phyloP scores from a whole-genome alignment of 2,113 vertebrate genomes.

The Macroglossus sobrinus region DNA sequence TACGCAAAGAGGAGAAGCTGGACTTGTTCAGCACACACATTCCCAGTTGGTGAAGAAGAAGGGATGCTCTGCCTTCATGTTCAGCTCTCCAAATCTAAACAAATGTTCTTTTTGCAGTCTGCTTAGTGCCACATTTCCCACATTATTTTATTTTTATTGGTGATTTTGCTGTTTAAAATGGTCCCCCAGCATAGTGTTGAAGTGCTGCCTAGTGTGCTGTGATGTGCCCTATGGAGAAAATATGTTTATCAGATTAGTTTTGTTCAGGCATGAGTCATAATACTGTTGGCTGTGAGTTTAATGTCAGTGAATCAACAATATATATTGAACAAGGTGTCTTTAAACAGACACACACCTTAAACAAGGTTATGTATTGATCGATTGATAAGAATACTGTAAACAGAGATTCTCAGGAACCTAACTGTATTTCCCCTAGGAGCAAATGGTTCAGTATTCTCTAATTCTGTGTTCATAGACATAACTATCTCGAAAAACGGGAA shows the following conservation, averaged over 20 bases:
- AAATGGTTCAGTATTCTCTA: not conserved
- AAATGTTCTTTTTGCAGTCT: not conserved
- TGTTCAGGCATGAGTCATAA: not conserved
- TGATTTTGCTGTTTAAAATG: not conserved
- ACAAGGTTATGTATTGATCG: not conserved
- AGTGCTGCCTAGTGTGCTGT: not conserved
- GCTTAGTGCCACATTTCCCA: fast-evolving
- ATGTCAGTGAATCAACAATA: not conserved
- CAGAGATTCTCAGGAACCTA: not conserved
- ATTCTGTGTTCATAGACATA: not conserved
- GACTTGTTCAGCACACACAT: fast-evolving
- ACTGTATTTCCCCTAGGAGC: not conserved
- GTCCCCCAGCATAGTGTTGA: fast-evolving
- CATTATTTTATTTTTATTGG: not conserved
- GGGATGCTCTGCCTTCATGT: too few relatives aligned
- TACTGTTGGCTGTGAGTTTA: not conserved
- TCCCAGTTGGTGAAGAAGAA: not conserved
- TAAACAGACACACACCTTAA: not conserved
- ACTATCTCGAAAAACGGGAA: not conserved
- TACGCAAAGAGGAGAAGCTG: not conserved
- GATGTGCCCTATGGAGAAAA: not conserved
- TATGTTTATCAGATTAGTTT: not conserved
- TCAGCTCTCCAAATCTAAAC: not conserved
- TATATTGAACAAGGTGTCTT: not conserved
- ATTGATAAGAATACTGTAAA: not conserved